Evolutionary conservation across 2,797 vertebrate species (phyloP).

Genomic region (Dipus sagitta): DNA sequence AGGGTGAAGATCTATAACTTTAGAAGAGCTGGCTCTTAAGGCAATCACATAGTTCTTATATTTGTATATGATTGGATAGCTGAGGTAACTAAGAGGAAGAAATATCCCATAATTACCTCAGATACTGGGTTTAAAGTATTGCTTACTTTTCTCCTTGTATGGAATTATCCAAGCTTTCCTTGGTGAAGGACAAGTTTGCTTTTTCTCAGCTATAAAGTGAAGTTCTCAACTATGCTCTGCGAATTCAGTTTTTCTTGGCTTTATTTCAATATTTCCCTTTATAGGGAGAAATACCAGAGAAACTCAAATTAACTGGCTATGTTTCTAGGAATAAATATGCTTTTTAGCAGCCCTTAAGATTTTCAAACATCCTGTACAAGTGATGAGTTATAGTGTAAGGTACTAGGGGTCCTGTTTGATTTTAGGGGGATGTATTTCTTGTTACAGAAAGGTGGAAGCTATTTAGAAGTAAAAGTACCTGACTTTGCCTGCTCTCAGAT

Average conservation of each 20-base stretch:
- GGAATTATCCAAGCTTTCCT: background rate
- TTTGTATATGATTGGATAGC: background rate
- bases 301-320: background rate
- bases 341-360: background rate
- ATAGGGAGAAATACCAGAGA: slow-evolving; percentile 26
- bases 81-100: background rate
- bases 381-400: slow-evolving; percentile 42
- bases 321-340: slow-evolving; percentile 35
- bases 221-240: background rate
- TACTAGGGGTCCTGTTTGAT: slow-evolving; percentile 60
- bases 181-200: background rate
- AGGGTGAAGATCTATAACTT: background rate
- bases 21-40: slow-evolving; percentile 68
- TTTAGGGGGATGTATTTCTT: slow-evolving; percentile 10
- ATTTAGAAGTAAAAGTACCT: slow-evolving; percentile 83
- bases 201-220: slow-evolving; percentile 31
- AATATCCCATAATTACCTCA: background rate
- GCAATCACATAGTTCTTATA: slow-evolving; percentile 18
- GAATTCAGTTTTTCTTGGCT: slow-evolving; percentile 38
- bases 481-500: slow-evolving; percentile 77
- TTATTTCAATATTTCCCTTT: slow-evolving; percentile 31
- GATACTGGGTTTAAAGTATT: slow-evolving; percentile 38
- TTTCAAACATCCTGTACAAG: slow-evolving; percentile 71
- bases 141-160: background rate
- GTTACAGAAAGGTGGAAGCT: slow-evolving; percentile 40